phyloP scores from a whole-genome alignment of 2,797 vertebrate genomes.

The Tolypeutes matacus region DNA sequence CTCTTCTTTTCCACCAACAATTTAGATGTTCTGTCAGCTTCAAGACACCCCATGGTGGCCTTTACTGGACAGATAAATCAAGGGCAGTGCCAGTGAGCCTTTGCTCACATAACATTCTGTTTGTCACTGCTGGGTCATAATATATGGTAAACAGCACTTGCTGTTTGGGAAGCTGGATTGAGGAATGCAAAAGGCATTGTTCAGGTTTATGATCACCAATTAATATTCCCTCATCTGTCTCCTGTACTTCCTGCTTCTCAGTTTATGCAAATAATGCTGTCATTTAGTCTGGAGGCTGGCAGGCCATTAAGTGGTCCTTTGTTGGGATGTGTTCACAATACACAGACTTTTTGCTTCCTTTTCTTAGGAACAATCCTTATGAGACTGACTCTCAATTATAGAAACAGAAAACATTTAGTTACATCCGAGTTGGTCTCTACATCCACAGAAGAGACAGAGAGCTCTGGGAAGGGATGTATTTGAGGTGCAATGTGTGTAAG shows the following conservation, averaged over 20 bases:
- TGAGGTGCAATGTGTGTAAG: neutral
- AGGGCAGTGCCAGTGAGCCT: neutral
- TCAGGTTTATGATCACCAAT: slow-evolving; percentile 74
- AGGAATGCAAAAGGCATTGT: slow-evolving; percentile 62
- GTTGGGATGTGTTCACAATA: slow-evolving; percentile 35
- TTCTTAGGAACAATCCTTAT: slow-evolving; percentile 56
- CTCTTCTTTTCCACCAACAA: neutral
- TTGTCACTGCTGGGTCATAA: slow-evolving; percentile 23
- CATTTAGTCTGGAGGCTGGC: slow-evolving; percentile 64
- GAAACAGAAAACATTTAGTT: slow-evolving; percentile 59
- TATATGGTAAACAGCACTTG: slow-evolving; percentile 52
- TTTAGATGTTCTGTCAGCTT: neutral
- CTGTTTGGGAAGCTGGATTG: slow-evolving; percentile 55
- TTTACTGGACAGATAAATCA: neutral
- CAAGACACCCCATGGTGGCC: neutral
- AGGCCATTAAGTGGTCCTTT: slow-evolving; percentile 74
- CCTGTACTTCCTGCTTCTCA: slow-evolving; percentile 74
- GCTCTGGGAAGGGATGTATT: neutral
- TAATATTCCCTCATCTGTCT: slow-evolving; percentile 83
- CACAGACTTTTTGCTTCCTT: slow-evolving; percentile 62
- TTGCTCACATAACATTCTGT: neutral
- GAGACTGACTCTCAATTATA: neutral
- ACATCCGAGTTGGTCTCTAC: neutral
- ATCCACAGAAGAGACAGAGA: neutral
- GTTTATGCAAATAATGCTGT: slow-evolving; percentile 66